Conservation (phyloP, 2,797 vertebrate genomes). For the Sebastes nivosus region DNA sequence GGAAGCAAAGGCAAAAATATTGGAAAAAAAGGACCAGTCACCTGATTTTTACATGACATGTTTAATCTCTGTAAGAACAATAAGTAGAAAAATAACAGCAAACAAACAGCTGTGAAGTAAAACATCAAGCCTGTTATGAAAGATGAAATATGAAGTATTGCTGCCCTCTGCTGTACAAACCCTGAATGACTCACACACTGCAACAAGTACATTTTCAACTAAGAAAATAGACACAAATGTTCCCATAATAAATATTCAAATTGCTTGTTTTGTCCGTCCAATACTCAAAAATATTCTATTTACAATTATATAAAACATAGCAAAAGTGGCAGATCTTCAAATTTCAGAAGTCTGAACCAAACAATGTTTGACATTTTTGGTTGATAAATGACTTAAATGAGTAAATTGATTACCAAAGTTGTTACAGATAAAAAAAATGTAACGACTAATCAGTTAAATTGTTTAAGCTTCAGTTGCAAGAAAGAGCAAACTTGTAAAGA, state of each 20-base stretch:
- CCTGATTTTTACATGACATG: background rate
- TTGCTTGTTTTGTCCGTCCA: too few relatives aligned
- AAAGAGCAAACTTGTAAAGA: background rate
- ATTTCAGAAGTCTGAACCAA: background rate
- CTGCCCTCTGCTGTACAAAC: conserved; percentile 65
- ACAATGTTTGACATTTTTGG: background rate
- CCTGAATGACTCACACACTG: background rate
- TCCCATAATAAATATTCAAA: background rate
- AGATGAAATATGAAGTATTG: background rate
- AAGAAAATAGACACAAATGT: background rate
- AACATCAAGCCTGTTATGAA: background rate
- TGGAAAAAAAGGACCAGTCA: background rate
- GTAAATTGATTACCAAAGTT: background rate
- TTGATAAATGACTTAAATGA: background rate
- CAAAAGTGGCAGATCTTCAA: background rate
- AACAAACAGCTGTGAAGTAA: background rate
- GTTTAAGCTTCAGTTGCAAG: background rate
- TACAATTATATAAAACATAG: background rate
- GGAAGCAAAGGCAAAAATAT: background rate
- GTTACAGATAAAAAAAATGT: too few relatives aligned
- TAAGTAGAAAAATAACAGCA: background rate
- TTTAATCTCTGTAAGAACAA: background rate
- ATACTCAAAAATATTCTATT: background rate
- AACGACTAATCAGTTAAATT: background rate
- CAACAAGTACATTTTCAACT: background rate